Evolutionary conservation across 2,113 vertebrate genomes (phyloP).

Genomic region (Papio anubis): DNA sequence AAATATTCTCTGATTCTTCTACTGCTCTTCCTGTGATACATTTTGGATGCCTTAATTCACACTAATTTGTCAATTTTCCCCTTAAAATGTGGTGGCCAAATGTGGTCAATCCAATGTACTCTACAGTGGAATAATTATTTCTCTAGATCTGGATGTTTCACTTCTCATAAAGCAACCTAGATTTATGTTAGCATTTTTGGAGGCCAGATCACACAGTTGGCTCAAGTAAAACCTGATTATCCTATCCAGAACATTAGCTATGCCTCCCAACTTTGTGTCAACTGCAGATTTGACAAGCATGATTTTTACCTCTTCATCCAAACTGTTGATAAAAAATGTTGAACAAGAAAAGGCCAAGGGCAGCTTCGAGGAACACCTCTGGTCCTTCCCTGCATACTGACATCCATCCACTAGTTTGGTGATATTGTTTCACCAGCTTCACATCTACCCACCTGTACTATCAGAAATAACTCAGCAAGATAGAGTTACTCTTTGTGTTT

Average conservation of each 20-base stretch:
- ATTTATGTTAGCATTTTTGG: slow-evolving; percentile 75
- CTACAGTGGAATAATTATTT: slow-evolving; percentile 58
- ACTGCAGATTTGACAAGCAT: slow-evolving; percentile 57
- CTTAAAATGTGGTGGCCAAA: slow-evolving; percentile 78
- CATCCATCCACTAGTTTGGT: not conserved
- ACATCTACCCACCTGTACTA: not conserved
- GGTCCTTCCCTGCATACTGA: not conserved
- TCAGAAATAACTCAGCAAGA: not conserved
- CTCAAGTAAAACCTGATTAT: slow-evolving; percentile 44
- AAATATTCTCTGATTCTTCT: slow-evolving; percentile 55
- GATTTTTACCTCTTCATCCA: slow-evolving; percentile 68
- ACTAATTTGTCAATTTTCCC: slow-evolving; percentile 53
- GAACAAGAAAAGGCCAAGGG: slow-evolving; percentile 46
- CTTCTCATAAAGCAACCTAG: slow-evolving; percentile 62
- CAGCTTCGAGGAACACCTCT: not conserved
- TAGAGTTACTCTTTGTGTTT: slow-evolving; percentile 12
- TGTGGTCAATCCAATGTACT: slow-evolving; percentile 50
- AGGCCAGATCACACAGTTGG: slow-evolving; percentile 73
- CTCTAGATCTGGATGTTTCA: slow-evolving; percentile 57
- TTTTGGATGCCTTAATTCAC: slow-evolving; percentile 56
- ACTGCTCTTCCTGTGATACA: slow-evolving; percentile 8
- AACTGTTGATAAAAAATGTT: slow-evolving; percentile 63
- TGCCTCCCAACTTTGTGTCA: slow-evolving; percentile 69
- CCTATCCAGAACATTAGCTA: slow-evolving; percentile 58
- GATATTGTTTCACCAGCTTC: not conserved